phyloP scores from a whole-genome alignment of 1,140 invertebrate genomes.

The Teleogryllus occipitalis region DNA sequence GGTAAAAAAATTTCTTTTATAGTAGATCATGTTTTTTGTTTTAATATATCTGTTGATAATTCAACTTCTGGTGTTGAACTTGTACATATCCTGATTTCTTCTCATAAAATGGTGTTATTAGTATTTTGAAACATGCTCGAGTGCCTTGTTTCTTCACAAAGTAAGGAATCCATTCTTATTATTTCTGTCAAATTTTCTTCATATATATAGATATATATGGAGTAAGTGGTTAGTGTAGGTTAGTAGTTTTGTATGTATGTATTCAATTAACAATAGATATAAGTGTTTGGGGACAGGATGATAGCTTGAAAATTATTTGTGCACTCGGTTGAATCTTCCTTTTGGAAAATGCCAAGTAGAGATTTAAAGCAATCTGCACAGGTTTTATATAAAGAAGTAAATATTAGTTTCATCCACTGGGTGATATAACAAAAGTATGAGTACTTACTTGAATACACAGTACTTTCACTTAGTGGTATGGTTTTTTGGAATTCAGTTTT shows the following conservation, averaged over 20 bases:
- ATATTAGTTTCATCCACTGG: background rate
- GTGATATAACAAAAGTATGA: background rate
- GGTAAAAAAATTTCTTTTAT: background rate
- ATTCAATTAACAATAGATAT: background rate
- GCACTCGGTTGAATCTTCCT: background rate
- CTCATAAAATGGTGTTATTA: background rate
- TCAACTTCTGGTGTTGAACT: background rate
- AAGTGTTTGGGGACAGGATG: background rate
- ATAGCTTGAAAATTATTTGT: background rate
- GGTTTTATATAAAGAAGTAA: background rate
- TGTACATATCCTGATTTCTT: background rate
- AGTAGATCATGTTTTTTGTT: background rate
- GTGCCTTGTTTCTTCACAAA: conserved; percentile 1
- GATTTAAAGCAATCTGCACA: background rate
- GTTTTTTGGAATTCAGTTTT: background rate
- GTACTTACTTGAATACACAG: background rate
- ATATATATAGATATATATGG: background rate
- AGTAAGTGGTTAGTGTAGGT: background rate
- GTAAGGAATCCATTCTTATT: background rate
- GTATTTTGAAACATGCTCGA: background rate
- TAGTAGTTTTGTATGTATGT: background rate
- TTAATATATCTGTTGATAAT: background rate
- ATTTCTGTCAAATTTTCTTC: background rate
- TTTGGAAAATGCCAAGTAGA: background rate
- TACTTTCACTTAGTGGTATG: background rate